Conservation (phyloP, 2,797 vertebrate genomes). For the Cyclura pinguis region DNA sequence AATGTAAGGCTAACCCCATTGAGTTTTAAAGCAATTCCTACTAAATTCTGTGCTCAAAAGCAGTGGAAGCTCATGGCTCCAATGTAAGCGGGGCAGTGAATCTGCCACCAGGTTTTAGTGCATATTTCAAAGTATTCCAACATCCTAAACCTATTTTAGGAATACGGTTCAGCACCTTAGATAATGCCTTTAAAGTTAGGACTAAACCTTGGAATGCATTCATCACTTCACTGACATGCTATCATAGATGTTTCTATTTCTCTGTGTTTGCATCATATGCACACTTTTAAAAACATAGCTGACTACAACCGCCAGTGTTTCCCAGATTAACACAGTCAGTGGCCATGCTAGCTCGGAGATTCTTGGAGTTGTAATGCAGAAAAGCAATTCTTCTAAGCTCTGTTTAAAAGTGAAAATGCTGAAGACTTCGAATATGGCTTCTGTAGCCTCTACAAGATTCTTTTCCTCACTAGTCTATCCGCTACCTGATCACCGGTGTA, state of each 20-base stretch:
- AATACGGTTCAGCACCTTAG: too few relatives aligned
- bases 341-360: too few relatives aligned
- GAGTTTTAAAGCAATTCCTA: background rate
- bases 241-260: background rate
- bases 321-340: too few relatives aligned
- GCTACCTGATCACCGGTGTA: background rate
- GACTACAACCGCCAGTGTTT: background rate
- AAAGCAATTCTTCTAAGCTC: background rate
- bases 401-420: background rate
- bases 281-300: background rate
- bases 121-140: too few relatives aligned
- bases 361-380: background rate
- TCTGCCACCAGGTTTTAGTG: too few relatives aligned
- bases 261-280: background rate
- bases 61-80: too few relatives aligned
- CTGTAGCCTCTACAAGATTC: background rate
- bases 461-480: conserved; percentile 31
- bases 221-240: too few relatives aligned
- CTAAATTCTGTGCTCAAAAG: background rate
- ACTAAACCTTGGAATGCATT: too few relatives aligned
- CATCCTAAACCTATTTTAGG: too few relatives aligned
- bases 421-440: background rate
- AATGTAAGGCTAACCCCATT: conserved; percentile 31
- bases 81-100: too few relatives aligned
- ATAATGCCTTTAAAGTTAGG: too few relatives aligned